Percentiles rank a stretch among this genome's conserved stretches.
Conservation (phyloP, 2,113 vertebrate genomes). For the Zosterops hypoxanthus region DNA sequence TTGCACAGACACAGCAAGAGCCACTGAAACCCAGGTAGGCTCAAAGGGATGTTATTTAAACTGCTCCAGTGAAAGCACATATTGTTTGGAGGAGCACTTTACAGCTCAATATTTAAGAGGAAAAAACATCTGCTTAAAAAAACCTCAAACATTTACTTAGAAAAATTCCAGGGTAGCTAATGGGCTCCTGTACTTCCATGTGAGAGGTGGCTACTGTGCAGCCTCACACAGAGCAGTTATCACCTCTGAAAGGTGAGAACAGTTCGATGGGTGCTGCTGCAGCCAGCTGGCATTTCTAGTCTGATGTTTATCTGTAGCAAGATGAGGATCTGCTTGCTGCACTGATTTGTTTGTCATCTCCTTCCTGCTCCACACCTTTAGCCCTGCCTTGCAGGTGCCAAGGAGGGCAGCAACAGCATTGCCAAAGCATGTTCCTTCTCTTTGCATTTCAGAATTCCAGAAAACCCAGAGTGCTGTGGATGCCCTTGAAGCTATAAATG, state of each 20-base stretch:
- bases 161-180: neutral
- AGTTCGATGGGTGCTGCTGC: neutral
- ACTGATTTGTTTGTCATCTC: neutral
- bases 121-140: neutral
- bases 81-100: neutral
- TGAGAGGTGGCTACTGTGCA: neutral
- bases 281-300: neutral
- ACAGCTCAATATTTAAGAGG: neutral
- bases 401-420: neutral
- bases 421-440: neutral
- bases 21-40: neutral
- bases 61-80: neutral
- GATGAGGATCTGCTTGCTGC: neutral
- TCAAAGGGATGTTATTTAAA: neutral
- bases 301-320: neutral
- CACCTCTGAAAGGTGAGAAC: neutral
- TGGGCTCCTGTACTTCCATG: neutral
- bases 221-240: neutral
- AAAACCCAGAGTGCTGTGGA: slow-evolving; percentile 43
- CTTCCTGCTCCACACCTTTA: neutral
- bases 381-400: neutral
- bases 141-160: neutral
- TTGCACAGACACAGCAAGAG: neutral
- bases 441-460: slow-evolving; percentile 79
- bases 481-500: slow-evolving; percentile 68